phyloP scores from a whole-genome alignment of 2,797 vertebrate species.

The Cacajao melanocephalus region DNA sequence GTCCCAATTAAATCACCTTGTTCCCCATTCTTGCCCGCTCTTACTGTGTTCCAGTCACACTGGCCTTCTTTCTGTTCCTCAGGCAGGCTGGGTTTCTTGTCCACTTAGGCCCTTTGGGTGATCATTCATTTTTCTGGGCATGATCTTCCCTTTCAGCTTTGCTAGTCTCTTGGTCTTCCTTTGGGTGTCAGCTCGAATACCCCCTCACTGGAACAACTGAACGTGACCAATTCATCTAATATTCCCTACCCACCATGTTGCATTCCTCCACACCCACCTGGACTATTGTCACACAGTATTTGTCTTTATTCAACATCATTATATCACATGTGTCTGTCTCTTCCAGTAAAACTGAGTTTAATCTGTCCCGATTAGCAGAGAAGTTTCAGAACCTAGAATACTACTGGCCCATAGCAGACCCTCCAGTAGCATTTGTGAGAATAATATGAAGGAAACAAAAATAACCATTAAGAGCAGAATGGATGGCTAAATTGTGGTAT shows the following conservation, averaged over 20 bases:
- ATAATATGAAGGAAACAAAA: not conserved
- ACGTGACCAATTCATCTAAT: rapidly evolving
- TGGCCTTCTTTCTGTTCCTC: not conserved
- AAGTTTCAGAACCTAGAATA: not conserved
- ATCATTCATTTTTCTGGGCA: not conserved
- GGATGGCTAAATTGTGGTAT: not conserved
- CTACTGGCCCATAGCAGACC: not conserved
- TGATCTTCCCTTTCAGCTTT: not conserved
- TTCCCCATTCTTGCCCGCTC: rapidly evolving
- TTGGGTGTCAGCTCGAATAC: not conserved
- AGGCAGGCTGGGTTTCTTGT: not conserved
- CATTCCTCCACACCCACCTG: rapidly evolving
- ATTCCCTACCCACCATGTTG: rapidly evolving
- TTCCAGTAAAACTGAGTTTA: not conserved
- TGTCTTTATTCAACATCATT: not conserved
- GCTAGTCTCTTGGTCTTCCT: not conserved
- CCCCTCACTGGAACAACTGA: rapidly evolving
- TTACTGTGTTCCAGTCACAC: too few relatives aligned
- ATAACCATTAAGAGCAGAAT: not conserved
- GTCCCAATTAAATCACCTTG: rapidly evolving
- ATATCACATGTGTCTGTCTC: not conserved
- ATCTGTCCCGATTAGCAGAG: not conserved
- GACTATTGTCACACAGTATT: rapidly evolving
- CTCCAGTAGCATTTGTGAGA: not conserved
- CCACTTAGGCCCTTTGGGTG: not conserved